Evolutionary conservation across 2,888 invertebrate genomes (phyloP).

Genomic region (Lymantria dispar): DNA sequence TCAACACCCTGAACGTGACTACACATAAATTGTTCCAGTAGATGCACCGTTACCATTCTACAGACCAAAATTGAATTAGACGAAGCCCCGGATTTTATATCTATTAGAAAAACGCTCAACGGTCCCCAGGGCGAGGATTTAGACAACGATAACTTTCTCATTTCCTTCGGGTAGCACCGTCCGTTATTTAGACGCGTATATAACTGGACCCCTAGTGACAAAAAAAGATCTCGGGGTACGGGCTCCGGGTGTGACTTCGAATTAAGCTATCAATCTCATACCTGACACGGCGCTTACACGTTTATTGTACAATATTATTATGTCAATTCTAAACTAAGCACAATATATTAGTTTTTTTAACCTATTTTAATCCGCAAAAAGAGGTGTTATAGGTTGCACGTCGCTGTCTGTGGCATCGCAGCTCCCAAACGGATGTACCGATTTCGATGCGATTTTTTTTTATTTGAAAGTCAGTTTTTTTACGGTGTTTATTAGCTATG

Average conservation of each 20-base stretch:
- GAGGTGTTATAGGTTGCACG: too few relatives aligned
- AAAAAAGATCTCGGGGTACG: constrained; percentile 39
- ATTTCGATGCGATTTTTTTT: too few relatives aligned
- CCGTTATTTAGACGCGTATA: constrained; percentile 58
- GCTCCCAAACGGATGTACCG: too few relatives aligned
- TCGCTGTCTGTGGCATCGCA: too few relatives aligned
- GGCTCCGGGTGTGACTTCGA: constrained; percentile 43
- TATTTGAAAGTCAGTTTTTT: too few relatives aligned
- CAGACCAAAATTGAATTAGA: constrained; percentile 72
- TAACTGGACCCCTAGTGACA: constrained; percentile 49
- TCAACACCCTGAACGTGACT: constrained; percentile 42
- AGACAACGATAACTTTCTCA: constrained; percentile 78
- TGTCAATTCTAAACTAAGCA: constrained; percentile 21
- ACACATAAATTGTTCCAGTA: constrained; percentile 57
- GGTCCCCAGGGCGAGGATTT: constrained; percentile 70
- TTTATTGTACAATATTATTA: constrained; percentile 50
- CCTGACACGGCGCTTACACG: constrained; percentile 52
- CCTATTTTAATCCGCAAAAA: too few relatives aligned
- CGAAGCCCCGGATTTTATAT: constrained; percentile 75
- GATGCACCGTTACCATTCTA: constrained; percentile 44
- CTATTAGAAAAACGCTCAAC: constrained; percentile 72
- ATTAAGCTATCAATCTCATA: constrained; percentile 64
- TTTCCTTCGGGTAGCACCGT: constrained; percentile 65
- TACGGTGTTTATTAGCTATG: too few relatives aligned
- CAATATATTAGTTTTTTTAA: too few relatives aligned